Conservation (phyloP, 1,140 invertebrate genomes). For the Amphibalanus amphitrite region DNA sequence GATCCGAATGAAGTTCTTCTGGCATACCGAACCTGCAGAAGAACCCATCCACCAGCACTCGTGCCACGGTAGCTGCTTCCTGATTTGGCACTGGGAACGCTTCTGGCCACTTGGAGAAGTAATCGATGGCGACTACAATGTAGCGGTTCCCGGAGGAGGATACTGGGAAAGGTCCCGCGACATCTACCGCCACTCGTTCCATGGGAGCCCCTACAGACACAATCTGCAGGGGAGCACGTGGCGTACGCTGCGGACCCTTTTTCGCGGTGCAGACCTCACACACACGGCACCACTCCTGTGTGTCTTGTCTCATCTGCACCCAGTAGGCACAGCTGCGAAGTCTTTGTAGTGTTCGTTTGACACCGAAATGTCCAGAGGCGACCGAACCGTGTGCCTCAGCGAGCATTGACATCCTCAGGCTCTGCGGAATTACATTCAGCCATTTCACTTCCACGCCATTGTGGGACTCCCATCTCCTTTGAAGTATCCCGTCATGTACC, state of each 20-base stretch:
- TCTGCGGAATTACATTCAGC: not conserved
- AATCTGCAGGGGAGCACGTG: not conserved
- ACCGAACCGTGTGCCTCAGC: not conserved
- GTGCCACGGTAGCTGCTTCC: constrained; percentile 3
- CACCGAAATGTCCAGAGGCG: not conserved
- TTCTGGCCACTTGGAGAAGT: not conserved
- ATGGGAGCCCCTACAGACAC: too few species aligned
- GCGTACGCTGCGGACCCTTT: not conserved
- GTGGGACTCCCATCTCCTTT: not conserved
- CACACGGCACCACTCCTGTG: too few species aligned
- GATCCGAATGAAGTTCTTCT: constrained; percentile 3
- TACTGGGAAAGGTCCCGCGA: too few species aligned
- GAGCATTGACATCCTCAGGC: not conserved
- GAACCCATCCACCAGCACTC: constrained; percentile 6
- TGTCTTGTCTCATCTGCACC: not conserved
- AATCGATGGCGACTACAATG: too few species aligned
- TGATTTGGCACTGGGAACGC: not conserved
- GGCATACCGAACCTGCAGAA: constrained; percentile 3
- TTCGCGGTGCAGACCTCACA: not conserved
- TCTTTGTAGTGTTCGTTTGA: not conserved
- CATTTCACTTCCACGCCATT: not conserved
- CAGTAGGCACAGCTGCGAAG: not conserved
- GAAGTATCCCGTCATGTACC: not conserved
- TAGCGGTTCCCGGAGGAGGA: too few species aligned
- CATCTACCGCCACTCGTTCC: too few species aligned